Base-by-base conservation (phyloP, 2,888 invertebrate genomes). In the Hydrotaea diabolus region DNA sequence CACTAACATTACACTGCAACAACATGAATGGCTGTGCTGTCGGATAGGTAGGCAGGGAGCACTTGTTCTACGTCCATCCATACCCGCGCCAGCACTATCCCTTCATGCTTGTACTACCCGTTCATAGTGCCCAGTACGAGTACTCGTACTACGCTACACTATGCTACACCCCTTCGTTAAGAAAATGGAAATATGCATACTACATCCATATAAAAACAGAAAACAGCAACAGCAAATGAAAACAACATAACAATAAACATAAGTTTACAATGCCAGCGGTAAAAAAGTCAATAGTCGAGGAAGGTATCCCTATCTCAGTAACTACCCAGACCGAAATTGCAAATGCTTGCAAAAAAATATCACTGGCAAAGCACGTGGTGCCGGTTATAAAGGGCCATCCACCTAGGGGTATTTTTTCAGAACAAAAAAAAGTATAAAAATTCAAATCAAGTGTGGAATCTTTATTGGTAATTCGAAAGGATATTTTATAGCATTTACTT, bases 181-280 rank as follows among this genome's bases (percentile, higher is more conserved):
- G 69, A 57, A 43, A 57, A 57, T 69, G 55, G 19, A 69, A 53
- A 43, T 43, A 43, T 43, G 3, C 43, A 9, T n/a, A n/a, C n/a
- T 39, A 9, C 39, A 39, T 43, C 7, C 9, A 43, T 2, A 43
- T 43, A 43, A 62, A 72, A 77, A n/a, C 13, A 23, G 62, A 53
- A 39, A 43, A n/a, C 21, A 23, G 21, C 46, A 75, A 46, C 9
- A 64, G 57, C 57, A 77, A 77, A 77, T 77, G 69, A 71, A 77
- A 57, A 64, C 46, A 66, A 69, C 74, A 69, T 21, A 80, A 69
- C 57, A 80, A 80, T 80, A 74, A 74, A 80, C 80, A 80, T 31
- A 79, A 79, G 79, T 79, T 79, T 74, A 74, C 74, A 74, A 80
- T 80, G 80, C 74, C 74, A 69, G 73, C 53, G 57, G 66, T 74